Evolutionary conservation across 2,888 invertebrate genomes (phyloP).

Genomic region (Spialia ferax): DNA sequence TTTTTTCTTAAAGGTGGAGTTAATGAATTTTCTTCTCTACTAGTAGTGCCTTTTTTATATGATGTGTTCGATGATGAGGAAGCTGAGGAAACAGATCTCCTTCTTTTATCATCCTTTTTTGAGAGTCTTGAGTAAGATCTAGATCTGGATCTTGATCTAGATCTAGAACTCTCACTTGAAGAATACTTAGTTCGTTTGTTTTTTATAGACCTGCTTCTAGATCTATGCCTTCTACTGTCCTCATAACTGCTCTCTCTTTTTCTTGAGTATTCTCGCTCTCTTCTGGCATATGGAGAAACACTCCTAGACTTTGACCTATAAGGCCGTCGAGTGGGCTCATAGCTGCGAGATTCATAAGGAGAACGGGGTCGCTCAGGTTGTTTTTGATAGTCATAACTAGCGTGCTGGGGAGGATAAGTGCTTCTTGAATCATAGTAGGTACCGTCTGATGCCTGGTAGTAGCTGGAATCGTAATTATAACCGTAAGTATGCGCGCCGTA

Average conservation of each 20-base stretch:
- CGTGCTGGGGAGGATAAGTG: conserved; percentile 52
- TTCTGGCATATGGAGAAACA: conserved; percentile 64
- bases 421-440: conserved; percentile 60
- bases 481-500: conserved; percentile 64
- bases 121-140: conserved; percentile 64
- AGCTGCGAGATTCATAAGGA: conserved; percentile 53
- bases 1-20: conserved; percentile 61
- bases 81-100: conserved; percentile 60
- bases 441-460: conserved; percentile 63
- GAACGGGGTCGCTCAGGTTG: conserved; percentile 55
- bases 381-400: conserved; percentile 52
- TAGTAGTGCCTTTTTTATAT: conserved; percentile 56
- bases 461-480: conserved; percentile 66
- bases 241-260: conserved; percentile 66
- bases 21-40: conserved; percentile 54
- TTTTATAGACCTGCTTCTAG: conserved; percentile 53
- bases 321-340: conserved; percentile 53
- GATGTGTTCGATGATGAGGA: conserved; percentile 69
- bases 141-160: conserved; percentile 67
- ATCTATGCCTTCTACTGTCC: conserved; percentile 55
- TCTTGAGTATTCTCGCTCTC: conserved; percentile 62
- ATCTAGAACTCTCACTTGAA: conserved; percentile 71
- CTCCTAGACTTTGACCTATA: conserved; percentile 67
- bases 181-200: conserved; percentile 66
- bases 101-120: conserved; percentile 57